Base-by-base conservation (phyloP, 2,888 invertebrate genomes). In the Tridacna crocea region DNA sequence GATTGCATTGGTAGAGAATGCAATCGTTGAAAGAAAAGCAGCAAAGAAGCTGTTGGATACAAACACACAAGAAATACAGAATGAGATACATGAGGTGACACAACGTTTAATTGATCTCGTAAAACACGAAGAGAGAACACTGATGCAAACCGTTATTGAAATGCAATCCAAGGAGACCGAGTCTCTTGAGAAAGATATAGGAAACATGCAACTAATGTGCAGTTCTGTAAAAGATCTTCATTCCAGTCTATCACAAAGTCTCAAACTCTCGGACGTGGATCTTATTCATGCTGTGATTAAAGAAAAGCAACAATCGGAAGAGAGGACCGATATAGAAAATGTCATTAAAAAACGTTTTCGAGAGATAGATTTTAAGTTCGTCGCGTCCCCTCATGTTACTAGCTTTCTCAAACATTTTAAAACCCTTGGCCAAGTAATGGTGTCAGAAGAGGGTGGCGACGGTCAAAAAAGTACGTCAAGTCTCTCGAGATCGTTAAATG, bases 401-500 rank as follows among this genome's bases (percentile, higher is more conserved):
- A 80, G 84, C 66, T 87, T 87, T 73, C 66, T 87, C n/a, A 82
- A 82, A 72, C 77, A 83, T 73, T 87, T 87, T 61, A 87, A 83
- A 66, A 79, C 51, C 46, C 80, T 87, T 12, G 87, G 87, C 10
- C 82, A 87, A 60, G 82, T 87, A 13, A 87, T 82, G 74, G 26
- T 87, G 66, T 80, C 79, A 13, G 87, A 87, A 46, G 27, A 55
- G 10, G 61, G 68, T 24, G 70, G 22, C 65, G 19, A 19, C 6
- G 63, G 26, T 26, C 70, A 66, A 27, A 72, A 63, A 36, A 60
- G 74, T 10, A 72, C 68, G 1, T 82, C 82, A 24, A 72, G 65
- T 19, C 74, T 72, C 55, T 79, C 84, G 27, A 80, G 74, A 6
- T 61, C 77, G 0, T 36, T 75, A 2, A 82, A 36, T 66, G 75